Base-by-base conservation (phyloP, 2,113 vertebrate genomes). In the Gobius niger region DNA sequence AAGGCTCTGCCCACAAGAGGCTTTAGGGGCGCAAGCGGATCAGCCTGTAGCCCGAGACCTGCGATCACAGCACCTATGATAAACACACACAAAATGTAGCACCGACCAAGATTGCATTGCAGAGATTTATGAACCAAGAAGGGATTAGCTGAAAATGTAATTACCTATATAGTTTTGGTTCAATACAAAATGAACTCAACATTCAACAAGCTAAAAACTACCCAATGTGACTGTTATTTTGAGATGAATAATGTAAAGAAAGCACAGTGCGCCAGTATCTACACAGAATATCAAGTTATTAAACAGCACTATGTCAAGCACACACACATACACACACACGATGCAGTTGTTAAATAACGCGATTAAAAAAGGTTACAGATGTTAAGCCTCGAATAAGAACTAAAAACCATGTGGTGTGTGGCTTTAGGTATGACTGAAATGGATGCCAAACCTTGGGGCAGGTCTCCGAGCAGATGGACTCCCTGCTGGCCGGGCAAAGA, bases 21-120 rank as follows among this genome's bases (percentile, higher is more conserved):
- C 71, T 95, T 95, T 1, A 93, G 82, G 0, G 91, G 84, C 2
- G 92, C 86, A 4, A 93, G 64, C 2, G 93, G 72, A 51, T 97
- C 95, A 0, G 90, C 63, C 40, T 93, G 86, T 67, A 95, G 82
- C 47, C 93, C 91, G 4, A 93, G 88, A 81, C 88, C 53, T 47
- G 89, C 79, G 40, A 92, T 44, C 51, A 80, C 63, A 5, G 86
- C 89, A 4, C 84, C 90, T 87, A 47, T 1, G 13, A 47, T 16
- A n/a, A 52, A 34, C 24, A 34, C 24, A 34, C 24, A 34, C 24
- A 34, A 34, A 34, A 34, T 34, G 24, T 34, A 34, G 24, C 24
- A 34, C 3, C 24, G 24, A 34, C 24, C 24, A 34, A 34, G 24
- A 34, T 4, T 34, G 3, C 5, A 3, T 34, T 34, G 24, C 24